Evolutionary conservation across 2,797 vertebrate genomes (phyloP).

Genomic region (Heliangelus exortis): DNA sequence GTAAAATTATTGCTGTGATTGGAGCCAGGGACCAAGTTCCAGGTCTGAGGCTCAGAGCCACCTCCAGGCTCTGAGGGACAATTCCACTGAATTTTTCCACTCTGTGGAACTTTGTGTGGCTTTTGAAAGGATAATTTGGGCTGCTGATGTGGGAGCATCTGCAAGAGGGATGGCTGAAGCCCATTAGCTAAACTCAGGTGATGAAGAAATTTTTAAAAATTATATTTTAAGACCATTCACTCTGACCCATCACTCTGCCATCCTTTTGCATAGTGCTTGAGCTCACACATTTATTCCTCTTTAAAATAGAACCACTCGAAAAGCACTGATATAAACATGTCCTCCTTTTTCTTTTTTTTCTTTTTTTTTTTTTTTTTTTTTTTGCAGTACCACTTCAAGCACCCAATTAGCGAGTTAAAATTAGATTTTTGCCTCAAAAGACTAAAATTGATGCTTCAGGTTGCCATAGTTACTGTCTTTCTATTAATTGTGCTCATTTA

Average conservation of each 20-base stretch:
- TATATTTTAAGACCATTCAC: background rate
- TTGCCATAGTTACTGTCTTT: slow-evolving; percentile 40
- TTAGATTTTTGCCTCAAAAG: slow-evolving; percentile 29
- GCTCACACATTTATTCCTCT: slow-evolving; percentile 7
- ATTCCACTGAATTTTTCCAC: background rate
- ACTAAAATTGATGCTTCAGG: slow-evolving; percentile 14
- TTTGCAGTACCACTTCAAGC: slow-evolving; percentile 1
- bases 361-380: background rate
- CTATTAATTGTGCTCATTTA: background rate
- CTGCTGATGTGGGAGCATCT: background rate
- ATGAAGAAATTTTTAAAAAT: background rate
- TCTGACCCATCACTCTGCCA: background rate
- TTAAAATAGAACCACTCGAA: slow-evolving; percentile 26
- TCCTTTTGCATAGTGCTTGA: background rate
- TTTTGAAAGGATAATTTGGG: background rate
- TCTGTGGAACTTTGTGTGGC: background rate
- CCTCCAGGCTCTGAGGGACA: background rate
- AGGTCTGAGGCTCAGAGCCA: background rate
- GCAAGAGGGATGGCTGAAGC: background rate
- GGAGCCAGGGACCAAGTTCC: background rate
- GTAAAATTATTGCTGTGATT: background rate
- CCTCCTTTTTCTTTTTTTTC: background rate
- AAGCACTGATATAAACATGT: background rate
- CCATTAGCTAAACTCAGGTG: background rate
- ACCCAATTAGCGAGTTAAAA: slow-evolving; percentile 44